A percentile compares a stretch with the other conserved stretches of the same genome.
phyloP scores from a whole-genome alignment of 2,113 vertebrate species.

The Cynopterus brachyotis region DNA sequence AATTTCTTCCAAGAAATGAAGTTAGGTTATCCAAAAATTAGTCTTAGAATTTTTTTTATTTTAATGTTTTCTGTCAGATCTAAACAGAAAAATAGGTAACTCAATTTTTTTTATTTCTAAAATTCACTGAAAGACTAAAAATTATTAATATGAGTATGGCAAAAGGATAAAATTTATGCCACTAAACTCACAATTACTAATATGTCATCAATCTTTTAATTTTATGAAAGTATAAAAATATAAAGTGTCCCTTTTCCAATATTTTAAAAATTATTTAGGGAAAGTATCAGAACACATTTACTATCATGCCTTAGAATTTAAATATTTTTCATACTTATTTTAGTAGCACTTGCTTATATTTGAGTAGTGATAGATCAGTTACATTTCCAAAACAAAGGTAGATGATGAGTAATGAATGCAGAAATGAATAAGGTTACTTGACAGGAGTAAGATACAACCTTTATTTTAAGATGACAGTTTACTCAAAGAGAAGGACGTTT shows the following conservation, averaged over 20 bases:
- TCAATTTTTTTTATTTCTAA: neutral
- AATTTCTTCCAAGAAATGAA: neutral
- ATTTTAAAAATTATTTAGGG: neutral
- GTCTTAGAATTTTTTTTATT: neutral
- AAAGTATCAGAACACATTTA: neutral
- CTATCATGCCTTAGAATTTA: neutral
- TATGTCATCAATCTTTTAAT: neutral
- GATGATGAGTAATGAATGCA: neutral
- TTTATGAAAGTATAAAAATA: slow-evolving; percentile 12
- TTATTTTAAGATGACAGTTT: neutral
- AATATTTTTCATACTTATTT: neutral
- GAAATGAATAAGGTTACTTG: neutral
- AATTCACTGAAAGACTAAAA: neutral
- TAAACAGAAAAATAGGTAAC: neutral
- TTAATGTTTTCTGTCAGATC: neutral
- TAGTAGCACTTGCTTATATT: neutral
- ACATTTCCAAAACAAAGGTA: neutral
- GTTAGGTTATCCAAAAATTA: neutral
- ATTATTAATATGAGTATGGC: neutral
- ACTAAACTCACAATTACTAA: neutral
- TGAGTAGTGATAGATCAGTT: neutral
- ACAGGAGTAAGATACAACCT: neutral
- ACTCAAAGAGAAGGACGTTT: neutral
- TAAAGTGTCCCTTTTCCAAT: neutral
- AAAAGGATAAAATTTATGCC: neutral